phyloP scores from a whole-genome alignment of 2,113 vertebrate genomes.

The Phaethornis superciliosus region DNA sequence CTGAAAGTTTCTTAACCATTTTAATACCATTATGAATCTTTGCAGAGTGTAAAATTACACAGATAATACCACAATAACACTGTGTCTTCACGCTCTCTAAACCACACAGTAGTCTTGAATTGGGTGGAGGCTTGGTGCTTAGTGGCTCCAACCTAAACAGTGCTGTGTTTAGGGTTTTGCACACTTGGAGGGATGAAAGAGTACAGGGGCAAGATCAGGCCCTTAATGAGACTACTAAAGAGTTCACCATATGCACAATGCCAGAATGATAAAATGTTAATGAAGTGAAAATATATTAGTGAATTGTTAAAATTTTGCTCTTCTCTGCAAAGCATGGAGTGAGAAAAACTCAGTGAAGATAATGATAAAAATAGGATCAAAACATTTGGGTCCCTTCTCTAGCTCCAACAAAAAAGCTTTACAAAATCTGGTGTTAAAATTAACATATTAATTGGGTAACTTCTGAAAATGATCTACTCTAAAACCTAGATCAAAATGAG shows the following conservation, averaged over 20 bases:
- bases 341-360: conserved; percentile 47
- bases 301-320: conserved; percentile 64
- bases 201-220: not conserved
- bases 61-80: not conserved
- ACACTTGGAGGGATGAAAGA: conserved; percentile 6
- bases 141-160: not conserved
- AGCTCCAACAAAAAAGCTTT: conserved; percentile 43
- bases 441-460: conserved; percentile 49
- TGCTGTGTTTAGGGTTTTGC: not conserved
- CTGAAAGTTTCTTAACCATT: not conserved
- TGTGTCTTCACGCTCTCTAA: not conserved
- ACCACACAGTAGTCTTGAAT: not conserved
- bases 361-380: conserved; percentile 62
- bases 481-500: conserved; percentile 34
- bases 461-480: conserved; percentile 33
- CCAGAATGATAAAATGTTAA: conserved; percentile 64
- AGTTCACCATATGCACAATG: conserved; percentile 53
- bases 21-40: not conserved
- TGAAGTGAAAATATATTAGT: conserved; percentile 71
- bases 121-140: not conserved
- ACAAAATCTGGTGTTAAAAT: conserved; percentile 54
- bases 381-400: conserved; percentile 47
- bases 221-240: conserved; percentile 41
- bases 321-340: conserved; percentile 39
- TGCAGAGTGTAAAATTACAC: not conserved